Conservation (phyloP, 2,888 invertebrate species). For the Neoascia interrupta region DNA sequence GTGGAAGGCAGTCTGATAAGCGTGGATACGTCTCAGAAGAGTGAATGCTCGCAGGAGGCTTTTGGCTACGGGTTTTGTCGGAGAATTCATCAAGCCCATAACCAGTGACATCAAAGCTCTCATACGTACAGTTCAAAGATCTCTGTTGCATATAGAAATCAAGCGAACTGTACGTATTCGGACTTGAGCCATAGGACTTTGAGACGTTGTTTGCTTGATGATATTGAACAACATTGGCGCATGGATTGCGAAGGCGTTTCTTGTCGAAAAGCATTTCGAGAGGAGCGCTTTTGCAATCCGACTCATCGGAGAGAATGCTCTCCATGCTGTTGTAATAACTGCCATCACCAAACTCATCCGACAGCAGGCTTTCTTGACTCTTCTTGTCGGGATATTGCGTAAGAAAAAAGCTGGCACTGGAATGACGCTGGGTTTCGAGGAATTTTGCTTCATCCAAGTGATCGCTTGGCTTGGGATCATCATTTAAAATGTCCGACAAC, state of each 20-base stretch:
- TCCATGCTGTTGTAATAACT: constrained; percentile 89
- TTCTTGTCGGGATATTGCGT: constrained; percentile 82
- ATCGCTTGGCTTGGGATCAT: constrained; percentile 79
- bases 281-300: constrained; percentile 89
- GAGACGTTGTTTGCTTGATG: constrained; percentile 81
- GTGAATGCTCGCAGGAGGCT: constrained; percentile 70
- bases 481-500: constrained; percentile 81
- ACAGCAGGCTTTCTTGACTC: constrained; percentile 89
- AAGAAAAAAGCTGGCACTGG: constrained; percentile 90
- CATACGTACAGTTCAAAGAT: constrained; percentile 72
- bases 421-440: constrained; percentile 83
- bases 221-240: constrained; percentile 76
- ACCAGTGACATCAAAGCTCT: constrained; percentile 80
- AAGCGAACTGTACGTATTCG: constrained; percentile 82
- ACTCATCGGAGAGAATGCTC: constrained; percentile 90
- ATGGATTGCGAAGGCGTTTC: constrained; percentile 70
- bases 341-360: constrained; percentile 83
- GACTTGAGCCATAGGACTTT: constrained; percentile 84
- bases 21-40: constrained; percentile 77
- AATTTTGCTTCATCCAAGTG: constrained; percentile 79
- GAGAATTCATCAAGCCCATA: constrained; percentile 75
- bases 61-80: constrained; percentile 48
- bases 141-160: constrained; percentile 81
- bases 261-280: constrained; percentile 85
- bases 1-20: constrained; percentile 70